Evolutionary conservation across 2,888 invertebrate species (phyloP).

Genomic region (Oxytorus armatus): DNA sequence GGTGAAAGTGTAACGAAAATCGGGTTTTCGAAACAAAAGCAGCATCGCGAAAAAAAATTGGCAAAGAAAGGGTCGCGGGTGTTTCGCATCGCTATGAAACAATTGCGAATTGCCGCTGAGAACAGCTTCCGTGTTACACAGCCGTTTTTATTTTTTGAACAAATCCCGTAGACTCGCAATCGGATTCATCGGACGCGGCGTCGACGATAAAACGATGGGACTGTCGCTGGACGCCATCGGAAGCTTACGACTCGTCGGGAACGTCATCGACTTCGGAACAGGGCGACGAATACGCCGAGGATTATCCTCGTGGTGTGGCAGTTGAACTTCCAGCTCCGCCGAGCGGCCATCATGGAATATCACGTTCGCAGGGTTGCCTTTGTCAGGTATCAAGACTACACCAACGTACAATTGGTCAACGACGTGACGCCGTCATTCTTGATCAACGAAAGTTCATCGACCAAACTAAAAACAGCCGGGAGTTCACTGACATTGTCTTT

Average conservation of each 20-base stretch:
- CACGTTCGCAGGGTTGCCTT: slow-evolving; percentile 78
- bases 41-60: not conserved
- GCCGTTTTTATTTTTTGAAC: not conserved
- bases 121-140: no score
- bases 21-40: not conserved
- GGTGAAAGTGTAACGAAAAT: no score
- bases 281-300: slow-evolving; percentile 74
- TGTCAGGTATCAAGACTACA: slow-evolving; percentile 76
- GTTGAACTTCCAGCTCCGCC: slow-evolving; percentile 66
- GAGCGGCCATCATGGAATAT: slow-evolving; percentile 69
- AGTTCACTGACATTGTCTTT: slow-evolving; percentile 47
- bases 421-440: no score
- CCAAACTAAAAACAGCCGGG: not conserved
- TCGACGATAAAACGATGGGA: slow-evolving; percentile 80
- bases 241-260: slow-evolving; percentile 80
- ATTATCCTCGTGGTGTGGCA: slow-evolving; percentile 68
- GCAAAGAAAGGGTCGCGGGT: not conserved
- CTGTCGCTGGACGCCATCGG: slow-evolving; percentile 79
- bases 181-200: slow-evolving; percentile 79
- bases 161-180: slow-evolving; percentile 74
- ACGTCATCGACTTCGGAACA: slow-evolving; percentile 77
- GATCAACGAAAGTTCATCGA: not conserved
- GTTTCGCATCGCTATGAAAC: no score
- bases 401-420: no score
- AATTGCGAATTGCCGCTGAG: no score